Percentiles rank a stretch among this genome's conserved stretches.
Evolutionary conservation across 2,113 vertebrate genomes (phyloP).

Genomic region (Tauraco erythrolophus): DNA sequence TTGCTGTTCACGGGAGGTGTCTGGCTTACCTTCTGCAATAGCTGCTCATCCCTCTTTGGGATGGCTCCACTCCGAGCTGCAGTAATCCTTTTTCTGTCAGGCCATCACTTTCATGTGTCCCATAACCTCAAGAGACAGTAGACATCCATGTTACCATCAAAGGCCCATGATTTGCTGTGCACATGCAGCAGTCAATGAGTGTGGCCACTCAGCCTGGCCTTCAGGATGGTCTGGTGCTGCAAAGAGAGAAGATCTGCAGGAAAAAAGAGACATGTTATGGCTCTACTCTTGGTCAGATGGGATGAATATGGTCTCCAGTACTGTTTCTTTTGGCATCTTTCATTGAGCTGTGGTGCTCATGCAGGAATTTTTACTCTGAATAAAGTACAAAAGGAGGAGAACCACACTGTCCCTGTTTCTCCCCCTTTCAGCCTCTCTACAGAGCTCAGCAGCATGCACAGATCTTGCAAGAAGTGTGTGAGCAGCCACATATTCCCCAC

Average conservation of each 20-base stretch:
- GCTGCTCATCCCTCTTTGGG: not conserved
- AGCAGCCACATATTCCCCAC: not conserved
- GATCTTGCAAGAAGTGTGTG: not conserved
- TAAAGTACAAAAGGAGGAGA: not conserved
- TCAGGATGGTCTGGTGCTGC: rapidly evolving
- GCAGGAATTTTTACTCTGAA: not conserved
- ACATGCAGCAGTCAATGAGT: rapidly evolving
- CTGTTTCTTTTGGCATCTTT: not conserved
- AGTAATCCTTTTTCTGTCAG: not conserved
- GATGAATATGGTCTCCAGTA: not conserved
- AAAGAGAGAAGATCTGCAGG: not conserved
- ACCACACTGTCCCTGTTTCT: not conserved
- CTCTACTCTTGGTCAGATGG: not conserved
- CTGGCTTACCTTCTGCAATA: not conserved
- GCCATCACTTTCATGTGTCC: not conserved
- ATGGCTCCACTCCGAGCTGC: not conserved
- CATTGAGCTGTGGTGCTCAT: not conserved
- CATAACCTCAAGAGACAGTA: not conserved
- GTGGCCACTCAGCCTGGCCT: not conserved
- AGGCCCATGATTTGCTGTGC: not conserved
- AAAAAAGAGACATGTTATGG: not conserved
- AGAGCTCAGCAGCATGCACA: not conserved
- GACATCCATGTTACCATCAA: not conserved
- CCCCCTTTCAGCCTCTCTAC: not conserved
- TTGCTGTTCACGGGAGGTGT: not conserved